Base-by-base conservation (phyloP, 2,888 invertebrate species). In the Ariolimax columbianus region DNA sequence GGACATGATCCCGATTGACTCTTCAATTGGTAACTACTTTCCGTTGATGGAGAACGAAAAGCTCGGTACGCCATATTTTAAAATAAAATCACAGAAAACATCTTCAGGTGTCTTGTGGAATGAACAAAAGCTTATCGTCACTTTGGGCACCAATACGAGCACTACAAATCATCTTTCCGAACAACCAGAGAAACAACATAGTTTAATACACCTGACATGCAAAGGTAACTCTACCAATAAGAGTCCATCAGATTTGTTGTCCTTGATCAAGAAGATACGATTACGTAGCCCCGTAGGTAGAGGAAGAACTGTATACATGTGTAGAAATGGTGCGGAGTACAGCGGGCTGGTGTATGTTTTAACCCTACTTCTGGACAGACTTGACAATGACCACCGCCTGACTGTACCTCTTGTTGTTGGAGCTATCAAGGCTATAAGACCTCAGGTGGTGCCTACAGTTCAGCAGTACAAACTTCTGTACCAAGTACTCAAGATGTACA, bases 331-430 rank as follows among this genome's bases (percentile, higher is more conserved):
- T 30, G 73, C 73, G 7, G 30, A 43, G 11, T 73, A 73, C 30
- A 73, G 73, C 14, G 73, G 73, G 9, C 47, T 73, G 26, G 47
- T 30, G 14, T 73, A 47, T 73, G 47, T 47, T 19, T n/a, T 73
- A 47, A 47, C 47, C 14, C 73, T 73, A 0, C 47, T 73, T 26
- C 73, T 73, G n/a, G 73, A 26, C 73, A 43, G 73, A 30, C 43
- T 73, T n/a, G 73, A 73, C 47, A 43, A 43, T 73, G 73, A 73
- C 17, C 43, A 47, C n/a, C 47, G 47, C 11, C 17, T 73, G 43
- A 73, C 73, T 11, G 47, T 73, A 14, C 73, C 73, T 17, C 73
- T 73, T 43, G 73, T 73, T 30, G 73, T 73, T 30, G 73, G 73
- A 73, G 73, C 73, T n/a, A 30, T 73, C 23, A 73, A 73, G 47